Conservation (phyloP, 2,113 vertebrate genomes). For the Raja brachyura region DNA sequence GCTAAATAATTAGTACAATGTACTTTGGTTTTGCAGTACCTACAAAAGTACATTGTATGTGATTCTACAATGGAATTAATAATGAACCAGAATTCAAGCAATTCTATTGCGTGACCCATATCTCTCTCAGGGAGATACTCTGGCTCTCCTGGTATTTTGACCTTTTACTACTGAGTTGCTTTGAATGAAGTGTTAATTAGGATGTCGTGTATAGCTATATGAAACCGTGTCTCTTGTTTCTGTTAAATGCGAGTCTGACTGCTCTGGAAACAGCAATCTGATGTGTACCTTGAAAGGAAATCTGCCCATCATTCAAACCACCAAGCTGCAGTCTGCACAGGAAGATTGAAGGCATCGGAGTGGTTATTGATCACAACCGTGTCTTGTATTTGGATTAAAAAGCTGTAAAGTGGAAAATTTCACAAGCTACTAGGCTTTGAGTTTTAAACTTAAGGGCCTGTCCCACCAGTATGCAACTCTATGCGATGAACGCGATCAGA, state of each 20-base stretch:
- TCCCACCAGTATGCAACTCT: too few species aligned
- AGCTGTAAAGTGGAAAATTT: constrained; percentile 40
- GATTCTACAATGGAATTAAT: not conserved
- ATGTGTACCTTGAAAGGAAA: constrained; percentile 43
- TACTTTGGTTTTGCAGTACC: not conserved
- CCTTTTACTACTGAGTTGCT: not conserved
- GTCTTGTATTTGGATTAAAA: constrained; percentile 42
- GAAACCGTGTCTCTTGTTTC: constrained; percentile 40
- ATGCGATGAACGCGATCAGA: too few species aligned
- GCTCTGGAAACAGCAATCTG: constrained; percentile 45
- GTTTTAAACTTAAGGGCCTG: constrained; percentile 38
- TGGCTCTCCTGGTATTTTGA: not conserved
- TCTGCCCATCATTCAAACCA: constrained; percentile 46
- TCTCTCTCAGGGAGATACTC: not conserved
- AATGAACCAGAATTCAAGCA: not conserved
- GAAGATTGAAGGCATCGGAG: constrained; percentile 51
- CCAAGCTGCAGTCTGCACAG: constrained; percentile 46
- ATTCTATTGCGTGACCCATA: not conserved
- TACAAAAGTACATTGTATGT: not conserved
- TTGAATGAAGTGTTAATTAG: constrained; percentile 37
- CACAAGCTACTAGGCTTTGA: constrained; percentile 38
- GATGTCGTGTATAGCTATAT: not conserved
- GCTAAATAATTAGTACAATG: not conserved
- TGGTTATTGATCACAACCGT: constrained; percentile 50
- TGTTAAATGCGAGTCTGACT: constrained; percentile 42